Base-by-base conservation (phyloP, 2,888 invertebrate species). In the Phyllotreta striolata region DNA sequence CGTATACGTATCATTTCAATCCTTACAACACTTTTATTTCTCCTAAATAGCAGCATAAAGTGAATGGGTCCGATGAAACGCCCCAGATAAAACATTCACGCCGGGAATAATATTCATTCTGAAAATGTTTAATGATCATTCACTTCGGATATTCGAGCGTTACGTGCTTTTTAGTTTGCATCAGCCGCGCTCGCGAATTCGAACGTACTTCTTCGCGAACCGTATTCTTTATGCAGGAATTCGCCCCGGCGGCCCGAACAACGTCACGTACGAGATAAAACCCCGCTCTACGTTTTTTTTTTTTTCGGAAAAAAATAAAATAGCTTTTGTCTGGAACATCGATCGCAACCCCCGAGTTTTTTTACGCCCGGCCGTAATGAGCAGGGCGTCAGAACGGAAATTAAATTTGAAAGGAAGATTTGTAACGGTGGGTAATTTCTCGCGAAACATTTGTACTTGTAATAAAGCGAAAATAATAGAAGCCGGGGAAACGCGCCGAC, bases 221-320 rank as follows among this genome's bases (percentile, higher is more conserved):
- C 60, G 47, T 52, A 35, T 52, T 60, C 60, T 60, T 60, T 60
- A 60, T 60, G 60, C 52, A 60, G 60, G 54, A 60, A 60, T 44
- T 49, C 60, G 44, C 52, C n/a, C n/a, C 12, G 52, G 52, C 52
- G 60, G 13, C 43, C 37, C 52, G 14, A 49, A 49, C 44, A 60
- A 60, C 60, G 60, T 60, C 60, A 60, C 60, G 60, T 60, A 60
- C 52, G 35, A 60, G 60, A 60, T 60, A 60, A 56, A 60, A 60
- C 60, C 60, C 60, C 60, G 54, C 54, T 60, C 43, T 37, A 54
- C 60, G 41, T 60, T 60, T 60, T 60, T 54, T 24, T 4, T n/a
- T n/a, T n/a, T n/a, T n/a, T n/a, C n/a, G n/a, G 24, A 24, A 24
- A 54, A 60, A 60, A 60, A 60, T 60, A 54, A 60, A 60, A 60